phyloP scores from a whole-genome alignment of 2,888 invertebrate genomes.

The Subacronicta megacephala region DNA sequence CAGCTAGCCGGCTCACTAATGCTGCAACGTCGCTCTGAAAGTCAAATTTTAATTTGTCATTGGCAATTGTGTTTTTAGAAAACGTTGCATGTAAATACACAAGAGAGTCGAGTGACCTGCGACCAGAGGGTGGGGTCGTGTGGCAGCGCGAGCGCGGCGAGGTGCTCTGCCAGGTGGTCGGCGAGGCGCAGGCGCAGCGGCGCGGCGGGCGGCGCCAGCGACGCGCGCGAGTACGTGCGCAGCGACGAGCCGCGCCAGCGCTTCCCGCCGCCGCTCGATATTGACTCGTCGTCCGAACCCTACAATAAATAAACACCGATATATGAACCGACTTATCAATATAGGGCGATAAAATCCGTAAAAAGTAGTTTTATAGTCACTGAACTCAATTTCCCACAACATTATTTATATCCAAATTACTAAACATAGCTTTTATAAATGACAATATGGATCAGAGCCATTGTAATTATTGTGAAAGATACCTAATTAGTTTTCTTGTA shows the following conservation, averaged over 20 bases:
- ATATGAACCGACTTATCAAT: no score
- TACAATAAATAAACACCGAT: no score
- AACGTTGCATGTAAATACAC: no score
- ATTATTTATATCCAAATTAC: no score
- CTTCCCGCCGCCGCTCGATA: slow-evolving; percentile 75
- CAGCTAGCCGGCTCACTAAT: slow-evolving; percentile 73
- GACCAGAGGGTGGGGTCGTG: slow-evolving; percentile 75
- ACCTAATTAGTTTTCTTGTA: no score
- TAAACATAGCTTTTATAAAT: no score
- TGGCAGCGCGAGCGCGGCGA: slow-evolving; percentile 71
- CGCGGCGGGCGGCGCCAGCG: slow-evolving; percentile 91
- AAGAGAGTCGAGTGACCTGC: slow-evolving; percentile 62
- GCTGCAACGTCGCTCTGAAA: slow-evolving; percentile 79
- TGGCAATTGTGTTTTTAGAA: no score
- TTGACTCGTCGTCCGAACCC: slow-evolving; percentile 83
- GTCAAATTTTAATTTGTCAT: slow-evolving; percentile 87
- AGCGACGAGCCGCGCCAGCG: slow-evolving; percentile 68
- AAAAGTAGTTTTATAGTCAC: no score
- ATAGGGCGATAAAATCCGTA: no score
- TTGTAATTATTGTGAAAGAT: no score
- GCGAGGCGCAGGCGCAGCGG: slow-evolving; percentile 84
- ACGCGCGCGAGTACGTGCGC: slow-evolving; percentile 49
- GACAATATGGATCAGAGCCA: no score
- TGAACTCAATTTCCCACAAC: no score
- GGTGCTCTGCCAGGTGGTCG: slow-evolving; percentile 61